Base-by-base conservation (phyloP, 1,140 invertebrate species). In the Zelostemma sp. region DNA sequence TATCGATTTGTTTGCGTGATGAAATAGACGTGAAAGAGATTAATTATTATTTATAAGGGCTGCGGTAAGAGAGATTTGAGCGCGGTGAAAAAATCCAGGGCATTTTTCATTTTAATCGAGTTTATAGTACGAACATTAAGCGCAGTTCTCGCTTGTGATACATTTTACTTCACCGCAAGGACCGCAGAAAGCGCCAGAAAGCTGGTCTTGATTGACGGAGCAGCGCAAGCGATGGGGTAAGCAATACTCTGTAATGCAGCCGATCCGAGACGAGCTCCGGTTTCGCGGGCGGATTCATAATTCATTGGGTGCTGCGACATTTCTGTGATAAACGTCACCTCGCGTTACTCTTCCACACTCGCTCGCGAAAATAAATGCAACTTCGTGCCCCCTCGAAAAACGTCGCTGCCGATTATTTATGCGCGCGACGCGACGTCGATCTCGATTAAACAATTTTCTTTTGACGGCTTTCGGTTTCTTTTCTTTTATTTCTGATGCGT, bases 201-300 rank as follows among this genome's bases (percentile, higher is more conserved):
- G 73, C 62, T 71, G 5, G 61, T 40, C 45, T 57, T 77, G 76
- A 80, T 77, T 73, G 73, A 79, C 74, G 70, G 72, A 79, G 75
- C 66, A 61, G 63, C 60, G 53, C 54, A 28, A 75, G 45, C 65
- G 31, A 58, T 18, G 18, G 28, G 58, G 60, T 72, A 70, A 70
- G 66, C 56, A 68, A 72, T 63, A 65, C 65, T 35, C 43, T 57
- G 59, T 66, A 63, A 69, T 31, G 61, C 55, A 55, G 66, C 51
- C 59, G 47, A 73, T 73, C 51, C 61, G 53, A 59, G 56, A 57
- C 28, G 59, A 57, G 66, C 50, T 67, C 59, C 63, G 67, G 59
- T 73, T 73, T 73, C 71, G 51, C 59, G 1, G 14, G 12, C 1
- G 43, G 50, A 62, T 55, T 68, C 60, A 65, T 73, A 49, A 73